Conservation (phyloP, 1,140 invertebrate genomes). For the Magallana ariakensis region DNA sequence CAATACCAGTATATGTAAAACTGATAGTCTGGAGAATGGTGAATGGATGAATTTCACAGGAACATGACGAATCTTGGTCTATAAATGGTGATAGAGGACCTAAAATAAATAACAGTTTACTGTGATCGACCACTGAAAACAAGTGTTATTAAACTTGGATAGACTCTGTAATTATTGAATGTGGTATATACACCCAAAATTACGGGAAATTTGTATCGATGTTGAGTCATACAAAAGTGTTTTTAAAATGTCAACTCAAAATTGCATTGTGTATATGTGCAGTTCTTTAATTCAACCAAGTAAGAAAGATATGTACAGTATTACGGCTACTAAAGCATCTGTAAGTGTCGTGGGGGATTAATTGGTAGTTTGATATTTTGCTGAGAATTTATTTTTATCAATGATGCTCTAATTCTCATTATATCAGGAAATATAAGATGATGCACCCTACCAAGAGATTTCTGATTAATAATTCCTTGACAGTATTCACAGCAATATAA, state of each 20-base stretch:
- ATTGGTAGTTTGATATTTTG: no score
- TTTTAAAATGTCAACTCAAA: not conserved
- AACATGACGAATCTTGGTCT: constrained; percentile 18
- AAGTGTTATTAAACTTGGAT: constrained; percentile 20
- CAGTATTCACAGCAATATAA: no score
- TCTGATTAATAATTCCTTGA: no score
- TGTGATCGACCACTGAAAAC: constrained; percentile 6
- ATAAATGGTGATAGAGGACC: not conserved
- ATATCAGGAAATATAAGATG: no score
- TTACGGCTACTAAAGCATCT: not conserved
- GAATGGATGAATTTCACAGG: constrained; percentile 6
- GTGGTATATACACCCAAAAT: not conserved
- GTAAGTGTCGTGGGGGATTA: no score
- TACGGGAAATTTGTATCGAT: not conserved
- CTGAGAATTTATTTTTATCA: no score
- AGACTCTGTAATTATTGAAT: constrained; percentile 13
- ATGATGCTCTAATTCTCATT: no score
- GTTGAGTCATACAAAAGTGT: constrained; percentile 13
- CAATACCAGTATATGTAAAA: not conserved
- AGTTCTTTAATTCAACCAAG: not conserved
- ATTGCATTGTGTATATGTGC: not conserved
- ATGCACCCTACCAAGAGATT: no score
- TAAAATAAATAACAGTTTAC: constrained; percentile 32
- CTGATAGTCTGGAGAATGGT: not conserved
- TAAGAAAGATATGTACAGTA: not conserved